Evolutionary conservation across 2,113 vertebrate species (phyloP), one percentile per base, ranked within the genome.

Genomic region (Poeciliopsis retropinna): DNA sequence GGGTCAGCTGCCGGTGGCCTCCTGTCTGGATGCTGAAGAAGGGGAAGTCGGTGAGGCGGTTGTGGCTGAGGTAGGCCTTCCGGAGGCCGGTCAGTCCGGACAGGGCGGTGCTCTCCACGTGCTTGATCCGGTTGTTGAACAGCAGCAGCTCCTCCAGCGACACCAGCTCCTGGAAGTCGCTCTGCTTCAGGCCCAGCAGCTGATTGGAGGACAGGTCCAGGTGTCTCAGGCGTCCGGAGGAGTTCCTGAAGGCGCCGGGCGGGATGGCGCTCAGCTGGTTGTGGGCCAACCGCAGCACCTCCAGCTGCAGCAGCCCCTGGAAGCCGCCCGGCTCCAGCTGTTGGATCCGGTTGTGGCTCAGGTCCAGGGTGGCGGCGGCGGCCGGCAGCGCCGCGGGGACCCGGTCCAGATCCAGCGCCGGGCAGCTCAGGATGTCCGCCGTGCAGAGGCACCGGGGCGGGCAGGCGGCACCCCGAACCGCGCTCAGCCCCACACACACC

Each of bases 171-270:
- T 94, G 89, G 27, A 99, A 98, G 67, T 95, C 95, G 37, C 96
- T 94, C 0, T 62, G 90, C 82, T 95, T 89, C 37, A 99, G 72
- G 0, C 88, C 83, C 0, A 60, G 85, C 17, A 99, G 91, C 79
- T 80, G 90, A 80, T 99, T 99, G 89, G 96, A 98, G 1, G 98
- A 99, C 64, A 99, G 91, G 91, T 99, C 98, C n/a, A 99, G 95
- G 89, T 96, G 95, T 47, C 92, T 89, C 29, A 99, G 87, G 61
- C 76, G 61, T 65, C 88, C 85, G 0, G 88, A 81, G 70, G 91
- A 92, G 14, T 97, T 96, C 47, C 88, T 89, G 85, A 99, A 98
- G 0, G 95, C 93, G 31, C 91, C 91, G 0, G 27, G 80, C 11
- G 90, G 75, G 8, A 99, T 89, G 3, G 78, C 68, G 0, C 64